Evolutionary conservation across 2,888 invertebrate genomes (phyloP).

Genomic region (Drosophila mulleri): DNA sequence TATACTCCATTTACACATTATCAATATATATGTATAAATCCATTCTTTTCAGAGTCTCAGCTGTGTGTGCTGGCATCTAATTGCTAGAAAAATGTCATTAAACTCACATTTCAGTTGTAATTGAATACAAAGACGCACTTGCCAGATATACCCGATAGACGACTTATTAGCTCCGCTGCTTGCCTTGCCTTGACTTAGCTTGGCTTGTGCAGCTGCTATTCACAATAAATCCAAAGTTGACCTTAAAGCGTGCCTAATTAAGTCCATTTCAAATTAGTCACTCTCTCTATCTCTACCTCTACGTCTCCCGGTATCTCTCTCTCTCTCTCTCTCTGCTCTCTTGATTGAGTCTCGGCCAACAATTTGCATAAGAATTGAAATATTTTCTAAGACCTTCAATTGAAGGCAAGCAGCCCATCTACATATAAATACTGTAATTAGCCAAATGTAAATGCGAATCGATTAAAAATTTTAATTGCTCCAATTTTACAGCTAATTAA

Average conservation of each 20-base stretch:
- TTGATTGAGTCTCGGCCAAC: slow-evolving; percentile 20
- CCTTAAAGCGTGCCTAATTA: slow-evolving; percentile 60
- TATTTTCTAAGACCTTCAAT: slow-evolving; percentile 27
- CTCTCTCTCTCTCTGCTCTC: not conserved
- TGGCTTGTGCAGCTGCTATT: not conserved
- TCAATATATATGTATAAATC: slow-evolving; percentile 3
- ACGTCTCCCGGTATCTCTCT: not conserved
- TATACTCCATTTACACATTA: not conserved
- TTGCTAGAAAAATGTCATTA: slow-evolving; percentile 65
- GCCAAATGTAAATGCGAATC: slow-evolving; percentile 25
- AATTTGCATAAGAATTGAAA: slow-evolving; percentile 70
- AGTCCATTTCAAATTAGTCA: slow-evolving; percentile 37
- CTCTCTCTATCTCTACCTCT: not conserved
- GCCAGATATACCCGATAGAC: slow-evolving; percentile 11
- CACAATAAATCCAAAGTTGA: slow-evolving; percentile 18
- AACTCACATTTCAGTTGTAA: slow-evolving; percentile 62
- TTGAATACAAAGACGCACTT: slow-evolving; percentile 39
- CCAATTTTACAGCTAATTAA: slow-evolving; percentile 7
- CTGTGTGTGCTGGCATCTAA: slow-evolving; percentile 61
- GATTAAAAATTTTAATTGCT: slow-evolving; percentile 23
- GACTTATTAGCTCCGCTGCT: slow-evolving; percentile 4
- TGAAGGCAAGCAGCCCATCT: not conserved
- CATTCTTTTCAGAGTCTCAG: slow-evolving; percentile 38
- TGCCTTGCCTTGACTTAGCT: not conserved
- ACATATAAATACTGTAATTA: slow-evolving; percentile 30